Evolutionary conservation across 2,113 vertebrate species (phyloP).

Genomic region (Seriola aureovittata): DNA sequence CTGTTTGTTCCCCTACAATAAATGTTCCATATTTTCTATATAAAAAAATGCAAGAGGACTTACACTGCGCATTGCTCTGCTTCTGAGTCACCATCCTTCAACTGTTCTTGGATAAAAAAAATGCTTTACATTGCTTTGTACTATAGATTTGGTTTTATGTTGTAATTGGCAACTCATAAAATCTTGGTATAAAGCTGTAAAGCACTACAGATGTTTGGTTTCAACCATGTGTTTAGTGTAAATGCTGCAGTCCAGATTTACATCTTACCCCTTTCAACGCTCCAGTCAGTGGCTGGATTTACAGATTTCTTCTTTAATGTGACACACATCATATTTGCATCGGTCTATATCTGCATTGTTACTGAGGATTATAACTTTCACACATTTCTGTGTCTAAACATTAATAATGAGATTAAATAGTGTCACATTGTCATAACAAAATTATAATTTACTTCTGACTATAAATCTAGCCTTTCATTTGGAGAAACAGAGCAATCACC

Average conservation of each 20-base stretch:
- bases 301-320: slow-evolving; percentile 12
- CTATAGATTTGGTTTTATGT: not conserved
- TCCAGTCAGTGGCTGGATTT: slow-evolving; percentile 37
- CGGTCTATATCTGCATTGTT: not conserved
- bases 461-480: slow-evolving; percentile 45
- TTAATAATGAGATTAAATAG: not conserved
- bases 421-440: slow-evolving; percentile 17
- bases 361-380: not conserved
- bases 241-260: not conserved
- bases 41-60: not conserved
- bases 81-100: not conserved
- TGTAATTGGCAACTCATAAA: not conserved
- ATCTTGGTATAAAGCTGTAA: not conserved
- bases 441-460: not conserved
- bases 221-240: not conserved
- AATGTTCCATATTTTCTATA: not conserved
- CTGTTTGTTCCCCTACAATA: not conserved
- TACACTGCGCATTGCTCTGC: slow-evolving; percentile 55
- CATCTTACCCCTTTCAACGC: not conserved
- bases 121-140: not conserved
- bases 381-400: not conserved
- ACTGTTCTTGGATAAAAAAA: not conserved
- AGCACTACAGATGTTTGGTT: not conserved
- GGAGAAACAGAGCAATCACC: slow-evolving; percentile 40
- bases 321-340: slow-evolving; percentile 5